Conservation (phyloP, 2,797 vertebrate genomes). For the Tympanoctomys barrerae region DNA sequence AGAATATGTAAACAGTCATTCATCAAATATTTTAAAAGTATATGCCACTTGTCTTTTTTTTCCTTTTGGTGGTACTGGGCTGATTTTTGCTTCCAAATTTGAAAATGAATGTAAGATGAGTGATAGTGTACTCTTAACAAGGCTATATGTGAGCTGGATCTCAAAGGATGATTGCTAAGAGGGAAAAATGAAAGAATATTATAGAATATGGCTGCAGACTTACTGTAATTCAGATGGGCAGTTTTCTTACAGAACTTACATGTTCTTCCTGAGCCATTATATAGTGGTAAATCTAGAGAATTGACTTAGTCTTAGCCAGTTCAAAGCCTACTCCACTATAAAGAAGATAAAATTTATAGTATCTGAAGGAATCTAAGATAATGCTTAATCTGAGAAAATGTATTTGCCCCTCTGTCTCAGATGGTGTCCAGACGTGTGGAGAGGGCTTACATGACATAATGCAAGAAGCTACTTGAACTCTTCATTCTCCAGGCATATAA, state of each 20-base stretch:
- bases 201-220: neutral
- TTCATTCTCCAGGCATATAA: constrained; percentile 13
- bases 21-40: constrained; percentile 18
- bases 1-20: neutral
- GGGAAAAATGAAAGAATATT: neutral
- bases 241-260: constrained; percentile 4
- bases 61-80: neutral
- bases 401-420: constrained; percentile 27
- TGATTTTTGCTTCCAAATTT: constrained; percentile 24
- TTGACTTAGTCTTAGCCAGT: neutral
- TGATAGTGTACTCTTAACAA: neutral
- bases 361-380: neutral
- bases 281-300: neutral
- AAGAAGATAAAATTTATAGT: constrained; percentile 2
- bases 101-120: neutral
- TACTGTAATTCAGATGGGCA: constrained; percentile 1
- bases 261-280: neutral
- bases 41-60: neutral
- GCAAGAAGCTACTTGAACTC: neutral
- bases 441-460: neutral
- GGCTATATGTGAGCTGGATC: neutral
- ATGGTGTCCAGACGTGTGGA: neutral
- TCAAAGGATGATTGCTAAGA: constrained; percentile 1
- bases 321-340: constrained; percentile 22
- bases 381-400: constrained; percentile 1